Evolutionary conservation across 2,797 vertebrate genomes (phyloP).

Genomic region (Salarias fasciatus): DNA sequence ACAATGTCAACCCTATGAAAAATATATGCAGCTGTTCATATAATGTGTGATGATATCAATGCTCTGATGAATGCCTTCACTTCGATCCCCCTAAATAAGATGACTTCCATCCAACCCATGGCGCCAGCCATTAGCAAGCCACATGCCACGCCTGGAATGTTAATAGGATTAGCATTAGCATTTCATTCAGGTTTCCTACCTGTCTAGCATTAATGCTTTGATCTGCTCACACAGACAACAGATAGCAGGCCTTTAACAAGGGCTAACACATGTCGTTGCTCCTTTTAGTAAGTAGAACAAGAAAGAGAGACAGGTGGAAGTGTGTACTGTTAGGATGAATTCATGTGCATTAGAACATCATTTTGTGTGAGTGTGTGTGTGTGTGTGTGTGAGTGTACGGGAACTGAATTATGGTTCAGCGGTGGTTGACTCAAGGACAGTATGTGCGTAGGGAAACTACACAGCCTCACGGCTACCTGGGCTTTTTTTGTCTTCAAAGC

Average conservation of each 20-base stretch:
- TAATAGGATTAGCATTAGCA: constrained; percentile 80
- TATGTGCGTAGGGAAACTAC: constrained; percentile 23
- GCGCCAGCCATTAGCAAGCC: constrained; percentile 70
- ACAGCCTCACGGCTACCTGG: constrained; percentile 13
- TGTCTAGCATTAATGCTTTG: constrained; percentile 74
- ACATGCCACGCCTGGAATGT: constrained; percentile 67
- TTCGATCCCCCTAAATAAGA: constrained; percentile 80
- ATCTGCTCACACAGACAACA: constrained; percentile 70
- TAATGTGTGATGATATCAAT: constrained; percentile 83
- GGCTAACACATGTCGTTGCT: constrained; percentile 62
- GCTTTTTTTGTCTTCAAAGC: constrained; percentile 47
- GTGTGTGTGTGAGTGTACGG: too few relatives aligned
- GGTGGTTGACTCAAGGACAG: constrained; percentile 22
- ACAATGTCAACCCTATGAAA: constrained; percentile 82
- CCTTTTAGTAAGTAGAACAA: constrained; percentile 54
- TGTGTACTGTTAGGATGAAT: constrained; percentile 46
- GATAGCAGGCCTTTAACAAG: constrained; percentile 59
- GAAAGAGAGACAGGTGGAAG: constrained; percentile 43
- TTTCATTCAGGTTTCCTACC: constrained; percentile 73
- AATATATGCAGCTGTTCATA: constrained; percentile 83
- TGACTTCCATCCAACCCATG: constrained; percentile 69
- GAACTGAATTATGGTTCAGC: constrained; percentile 24
- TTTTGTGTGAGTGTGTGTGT: too few relatives aligned
- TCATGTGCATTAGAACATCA: constrained; percentile 38
- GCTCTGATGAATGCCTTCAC: constrained; percentile 78